Evolutionary conservation across 1,140 invertebrate species (phyloP).

Genomic region (Drosophila yakuba): DNA sequence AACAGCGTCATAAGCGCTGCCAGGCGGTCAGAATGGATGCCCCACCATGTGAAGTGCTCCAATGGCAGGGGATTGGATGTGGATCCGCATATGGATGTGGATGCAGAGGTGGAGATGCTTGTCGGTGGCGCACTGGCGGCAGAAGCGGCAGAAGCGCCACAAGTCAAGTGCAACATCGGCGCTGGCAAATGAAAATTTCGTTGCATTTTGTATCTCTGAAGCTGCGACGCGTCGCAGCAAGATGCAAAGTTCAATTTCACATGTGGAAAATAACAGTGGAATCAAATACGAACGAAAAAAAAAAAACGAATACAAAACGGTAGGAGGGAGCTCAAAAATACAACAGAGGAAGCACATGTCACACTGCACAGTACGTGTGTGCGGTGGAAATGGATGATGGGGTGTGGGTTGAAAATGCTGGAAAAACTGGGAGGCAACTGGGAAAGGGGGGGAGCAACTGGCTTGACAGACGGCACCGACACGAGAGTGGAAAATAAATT

Average conservation of each 20-base stretch:
- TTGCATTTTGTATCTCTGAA: slow-evolving; percentile 51
- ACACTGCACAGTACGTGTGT: slow-evolving; percentile 63
- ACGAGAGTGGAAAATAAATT: slow-evolving; percentile 55
- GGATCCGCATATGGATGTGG: background rate
- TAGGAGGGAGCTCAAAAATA: slow-evolving; percentile 52
- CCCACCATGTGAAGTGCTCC: slow-evolving; percentile 2
- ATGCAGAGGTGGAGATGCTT: background rate
- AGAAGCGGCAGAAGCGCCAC: slow-evolving; percentile 66
- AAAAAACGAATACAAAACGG: slow-evolving; percentile 7
- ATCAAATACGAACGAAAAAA: slow-evolving; percentile 15
- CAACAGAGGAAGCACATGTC: slow-evolving; percentile 80
- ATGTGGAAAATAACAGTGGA: slow-evolving; percentile 75
- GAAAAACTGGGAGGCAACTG: slow-evolving; percentile 15
- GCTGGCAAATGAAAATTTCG: slow-evolving; percentile 52
- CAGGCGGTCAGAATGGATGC: slow-evolving; percentile 25
- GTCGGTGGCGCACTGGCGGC: slow-evolving; percentile 29
- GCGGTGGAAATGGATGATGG: slow-evolving; percentile 24
- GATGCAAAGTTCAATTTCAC: slow-evolving; percentile 82
- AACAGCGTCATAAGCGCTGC: slow-evolving; percentile 69
- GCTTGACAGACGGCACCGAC: slow-evolving; percentile 65
- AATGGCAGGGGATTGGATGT: background rate
- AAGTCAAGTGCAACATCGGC: slow-evolving; percentile 69
- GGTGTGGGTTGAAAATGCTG: slow-evolving; percentile 8
- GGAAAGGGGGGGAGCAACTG: slow-evolving; percentile 45
- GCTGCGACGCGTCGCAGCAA: slow-evolving; percentile 68